Evolutionary conservation across 1,140 invertebrate species (phyloP).

Genomic region (Cecropterus lyciades): DNA sequence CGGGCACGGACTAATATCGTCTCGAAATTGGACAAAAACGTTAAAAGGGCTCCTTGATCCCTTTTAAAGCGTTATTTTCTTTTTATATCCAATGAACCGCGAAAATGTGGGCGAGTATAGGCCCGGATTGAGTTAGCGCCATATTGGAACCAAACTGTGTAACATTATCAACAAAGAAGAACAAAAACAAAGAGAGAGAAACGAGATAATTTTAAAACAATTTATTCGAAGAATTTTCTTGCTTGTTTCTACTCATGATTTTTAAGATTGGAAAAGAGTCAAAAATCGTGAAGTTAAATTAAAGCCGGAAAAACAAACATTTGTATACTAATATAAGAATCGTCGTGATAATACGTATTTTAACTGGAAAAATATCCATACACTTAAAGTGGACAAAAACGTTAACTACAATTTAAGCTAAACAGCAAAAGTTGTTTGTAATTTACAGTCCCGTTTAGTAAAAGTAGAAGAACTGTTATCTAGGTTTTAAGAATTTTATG

Average conservation of each 20-base stretch:
- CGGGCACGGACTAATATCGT: constrained; percentile 50
- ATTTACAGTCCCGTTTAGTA: too few species aligned
- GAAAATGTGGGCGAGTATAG: constrained; percentile 71
- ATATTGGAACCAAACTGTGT: constrained; percentile 52
- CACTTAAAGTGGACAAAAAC: too few species aligned
- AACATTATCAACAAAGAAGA: constrained; percentile 50
- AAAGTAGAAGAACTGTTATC: too few species aligned
- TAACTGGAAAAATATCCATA: too few species aligned
- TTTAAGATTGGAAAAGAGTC: too few species aligned
- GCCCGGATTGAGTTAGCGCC: constrained; percentile 64
- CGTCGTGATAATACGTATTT: too few species aligned
- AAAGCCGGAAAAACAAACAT: too few species aligned
- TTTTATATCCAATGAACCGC: constrained; percentile 76
- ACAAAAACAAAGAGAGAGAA: constrained; percentile 38
- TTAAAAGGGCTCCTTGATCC: constrained; percentile 65
- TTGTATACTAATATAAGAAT: too few species aligned
- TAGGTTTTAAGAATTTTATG: too few species aligned
- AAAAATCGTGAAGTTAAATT: too few species aligned
- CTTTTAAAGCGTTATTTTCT: constrained; percentile 76
- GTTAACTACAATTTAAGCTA: too few species aligned
- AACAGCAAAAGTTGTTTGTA: too few species aligned
- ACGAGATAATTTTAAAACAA: constrained; percentile 32
- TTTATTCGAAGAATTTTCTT: constrained; percentile 10
- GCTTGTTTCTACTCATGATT: background rate
- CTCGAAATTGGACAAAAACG: constrained; percentile 60